Evolutionary conservation across 2,113 vertebrate species (phyloP).

Genomic region (Sander lucioperca): DNA sequence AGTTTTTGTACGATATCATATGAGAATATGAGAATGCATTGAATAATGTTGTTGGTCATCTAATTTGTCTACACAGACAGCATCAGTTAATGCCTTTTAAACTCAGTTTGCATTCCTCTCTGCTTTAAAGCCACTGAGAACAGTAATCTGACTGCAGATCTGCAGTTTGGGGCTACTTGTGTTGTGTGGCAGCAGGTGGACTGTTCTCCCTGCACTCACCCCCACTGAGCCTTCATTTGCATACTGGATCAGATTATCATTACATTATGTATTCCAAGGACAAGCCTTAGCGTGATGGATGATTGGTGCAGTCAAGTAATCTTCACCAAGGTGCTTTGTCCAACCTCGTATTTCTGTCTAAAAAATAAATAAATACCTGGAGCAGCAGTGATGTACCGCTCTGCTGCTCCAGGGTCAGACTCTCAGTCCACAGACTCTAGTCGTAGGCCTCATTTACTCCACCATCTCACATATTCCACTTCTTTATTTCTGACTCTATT

Average conservation of each 20-base stretch:
- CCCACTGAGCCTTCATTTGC: slow-evolving; percentile 55
- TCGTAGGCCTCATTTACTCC: too few relatives aligned
- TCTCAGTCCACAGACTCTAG: background rate
- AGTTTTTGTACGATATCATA: too few relatives aligned
- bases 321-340: slow-evolving; percentile 62
- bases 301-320: slow-evolving; percentile 63
- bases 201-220: slow-evolving; percentile 39
- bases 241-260: slow-evolving; percentile 71
- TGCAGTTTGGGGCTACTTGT: slow-evolving; percentile 7
- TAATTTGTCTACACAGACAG: background rate
- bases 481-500: too few relatives aligned
- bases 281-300: slow-evolving; percentile 61
- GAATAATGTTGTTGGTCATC: background rate
- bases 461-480: too few relatives aligned
- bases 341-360: slow-evolving; percentile 48
- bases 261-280: slow-evolving; percentile 73
- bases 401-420: slow-evolving; percentile 44
- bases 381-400: slow-evolving; percentile 36
- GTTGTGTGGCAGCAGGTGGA: slow-evolving; percentile 45
- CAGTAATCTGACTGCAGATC: slow-evolving; percentile 38
- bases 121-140: background rate
- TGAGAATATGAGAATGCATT: too few relatives aligned
- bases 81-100: background rate
- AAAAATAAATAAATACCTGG: background rate
- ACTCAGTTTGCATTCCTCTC: background rate